Base-by-base conservation (phyloP, 2,113 vertebrate species). In the Saccopteryx bilineata region DNA sequence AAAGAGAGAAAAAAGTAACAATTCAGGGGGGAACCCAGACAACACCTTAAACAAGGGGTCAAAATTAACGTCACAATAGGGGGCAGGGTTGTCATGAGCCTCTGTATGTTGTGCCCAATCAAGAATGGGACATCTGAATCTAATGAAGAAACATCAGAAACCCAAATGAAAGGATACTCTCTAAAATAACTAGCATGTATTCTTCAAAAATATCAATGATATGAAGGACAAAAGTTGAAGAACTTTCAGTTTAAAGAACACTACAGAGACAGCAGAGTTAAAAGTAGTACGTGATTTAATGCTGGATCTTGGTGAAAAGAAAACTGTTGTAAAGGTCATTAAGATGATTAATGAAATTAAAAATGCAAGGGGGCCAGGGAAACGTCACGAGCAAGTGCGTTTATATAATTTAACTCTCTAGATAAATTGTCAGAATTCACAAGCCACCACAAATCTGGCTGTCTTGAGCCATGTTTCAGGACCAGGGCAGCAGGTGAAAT, bases 221-320 rank as follows among this genome's bases (percentile, higher is more conserved):
- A 23, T 61, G 39, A 66, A 56, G 52, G 12, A 19, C 9, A 78
- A 89, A 81, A 90, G 74, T 58, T 60, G n/a, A 87, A 85, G 71
- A 75, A n/a, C 10, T 94, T 90, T 61, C 28, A 74, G 58, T 69
- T 54, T 61, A 68, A 78, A 91, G 26, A 54, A 68, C 2, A 74
- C 2, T 52, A 9, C 21, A 46, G 54, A 71, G 52, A 78, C n/a
- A 6, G 12, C 31, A 7, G 24, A 23, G 8, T 74, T 60, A 33
- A 61, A 68, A 58, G 10, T 4, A 74, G 50, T 95, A 24, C 58
- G 9, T 91, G 80, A 76, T 60, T 5, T 46, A 33, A 9, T 52
- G 48, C 80, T 52, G 72, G 63, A n/a, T 79, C 52, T 54, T 46
- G 18, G 83, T 63, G 9, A 61, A 78, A 58, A 71, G 52, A 14